These are phyloP conservation scores for Mimas tiliae DNA, from an alignment of 2,888 invertebrate species.

Conservation along the genomic window DNA sequence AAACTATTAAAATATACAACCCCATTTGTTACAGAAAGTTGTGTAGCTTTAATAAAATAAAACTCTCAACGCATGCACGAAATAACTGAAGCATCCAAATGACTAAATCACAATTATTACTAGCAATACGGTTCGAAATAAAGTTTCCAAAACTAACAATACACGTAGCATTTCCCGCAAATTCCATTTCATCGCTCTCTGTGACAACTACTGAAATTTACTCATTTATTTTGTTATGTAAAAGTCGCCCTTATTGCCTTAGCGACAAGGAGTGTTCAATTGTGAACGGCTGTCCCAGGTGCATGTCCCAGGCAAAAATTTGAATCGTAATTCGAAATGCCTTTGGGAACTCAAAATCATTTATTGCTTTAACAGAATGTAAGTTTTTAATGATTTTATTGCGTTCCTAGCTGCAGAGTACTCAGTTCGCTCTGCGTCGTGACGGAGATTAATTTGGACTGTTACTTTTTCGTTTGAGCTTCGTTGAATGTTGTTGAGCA, in stretches of 20 bases:
- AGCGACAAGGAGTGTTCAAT: slow-evolving; percentile 36
- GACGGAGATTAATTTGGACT: neutral
- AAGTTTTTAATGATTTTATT: slow-evolving; percentile 41
- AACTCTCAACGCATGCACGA: neutral
- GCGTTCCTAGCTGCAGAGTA: slow-evolving; percentile 34
- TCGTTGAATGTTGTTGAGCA: slow-evolving; percentile 1
- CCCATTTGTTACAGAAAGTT: too few species aligned
- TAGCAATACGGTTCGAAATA: slow-evolving; percentile 10
- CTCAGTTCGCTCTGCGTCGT: neutral
- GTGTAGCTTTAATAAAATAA: too few species aligned
- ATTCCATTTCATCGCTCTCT: slow-evolving; percentile 61
- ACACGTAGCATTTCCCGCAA: slow-evolving; percentile 50
- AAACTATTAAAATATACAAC: too few species aligned
- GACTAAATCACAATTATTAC: neutral
- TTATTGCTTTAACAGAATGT: slow-evolving; percentile 39
- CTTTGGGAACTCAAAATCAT: slow-evolving; percentile 52
- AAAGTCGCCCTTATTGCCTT: slow-evolving; percentile 37
- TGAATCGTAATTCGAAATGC: slow-evolving; percentile 62
- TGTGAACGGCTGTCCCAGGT: slow-evolving; percentile 59
- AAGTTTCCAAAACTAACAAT: slow-evolving; percentile 25
- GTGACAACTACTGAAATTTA: slow-evolving; percentile 55
- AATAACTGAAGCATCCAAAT: neutral
- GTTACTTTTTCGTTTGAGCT: slow-evolving; percentile 1
- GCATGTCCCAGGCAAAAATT: slow-evolving; percentile 60
- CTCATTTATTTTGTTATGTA: slow-evolving; percentile 31